Evolutionary conservation across 2,888 invertebrate genomes (phyloP).

Genomic region (Horisme vitalbata): DNA sequence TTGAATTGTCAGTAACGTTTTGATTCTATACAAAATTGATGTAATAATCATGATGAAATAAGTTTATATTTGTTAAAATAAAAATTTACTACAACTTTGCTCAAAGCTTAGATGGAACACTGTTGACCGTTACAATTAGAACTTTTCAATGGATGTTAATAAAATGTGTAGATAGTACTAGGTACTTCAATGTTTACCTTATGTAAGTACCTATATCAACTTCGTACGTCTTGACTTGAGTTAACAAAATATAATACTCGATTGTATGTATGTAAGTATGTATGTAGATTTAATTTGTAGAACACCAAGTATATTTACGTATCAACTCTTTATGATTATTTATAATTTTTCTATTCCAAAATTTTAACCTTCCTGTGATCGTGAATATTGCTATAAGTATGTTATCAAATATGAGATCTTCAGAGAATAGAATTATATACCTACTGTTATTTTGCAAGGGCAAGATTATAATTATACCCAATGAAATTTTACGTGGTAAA

Average conservation of each 20-base stretch:
- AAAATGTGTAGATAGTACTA: no score
- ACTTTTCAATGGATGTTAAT: constrained; percentile 9
- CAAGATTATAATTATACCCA: constrained; percentile 62
- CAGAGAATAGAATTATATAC: constrained; percentile 63
- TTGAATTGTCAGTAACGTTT: constrained; percentile 62
- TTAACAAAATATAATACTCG: constrained; percentile 18
- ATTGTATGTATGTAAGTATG: constrained; percentile 38
- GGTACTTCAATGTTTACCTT: no score
- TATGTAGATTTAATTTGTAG: constrained; percentile 67
- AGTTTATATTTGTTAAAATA: neutral
- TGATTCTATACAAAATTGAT: constrained; percentile 61
- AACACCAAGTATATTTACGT: constrained; percentile 62
- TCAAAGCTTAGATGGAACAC: constrained; percentile 53
- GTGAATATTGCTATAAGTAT: constrained; percentile 73
- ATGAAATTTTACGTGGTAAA: constrained; percentile 80
- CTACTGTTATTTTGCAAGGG: constrained; percentile 76
- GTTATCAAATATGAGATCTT: constrained; percentile 68
- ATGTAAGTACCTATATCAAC: no score
- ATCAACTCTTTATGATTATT: constrained; percentile 50
- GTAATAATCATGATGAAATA: constrained; percentile 39
- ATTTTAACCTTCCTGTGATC: constrained; percentile 79
- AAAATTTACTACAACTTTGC: constrained; percentile 52
- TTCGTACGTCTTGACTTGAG: no score
- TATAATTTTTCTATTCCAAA: constrained; percentile 79
- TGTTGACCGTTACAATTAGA: constrained; percentile 8